phyloP scores from a whole-genome alignment of 2,797 vertebrate genomes.

The Taenioides sp. region DNA sequence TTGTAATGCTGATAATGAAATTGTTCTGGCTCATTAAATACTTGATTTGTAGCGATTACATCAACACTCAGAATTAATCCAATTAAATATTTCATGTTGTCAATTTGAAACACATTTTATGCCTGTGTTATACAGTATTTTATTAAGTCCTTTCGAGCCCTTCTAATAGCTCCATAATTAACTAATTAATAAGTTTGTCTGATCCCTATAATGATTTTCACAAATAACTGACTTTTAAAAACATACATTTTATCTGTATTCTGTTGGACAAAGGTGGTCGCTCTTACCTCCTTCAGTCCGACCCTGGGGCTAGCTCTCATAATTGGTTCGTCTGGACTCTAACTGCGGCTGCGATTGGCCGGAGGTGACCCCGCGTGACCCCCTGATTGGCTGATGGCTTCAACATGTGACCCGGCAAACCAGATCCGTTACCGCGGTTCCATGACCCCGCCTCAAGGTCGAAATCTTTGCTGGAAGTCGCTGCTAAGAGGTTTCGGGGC shows the following conservation, averaged over 20 bases:
- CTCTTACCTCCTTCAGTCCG: conserved; percentile 38
- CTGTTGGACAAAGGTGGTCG: conserved; percentile 10
- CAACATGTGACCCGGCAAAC: conserved; percentile 73
- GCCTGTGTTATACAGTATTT: not conserved
- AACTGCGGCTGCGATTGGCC: conserved; percentile 82
- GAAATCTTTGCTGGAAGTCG: conserved; percentile 57
- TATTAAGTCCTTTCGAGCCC: not conserved
- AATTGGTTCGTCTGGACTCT: conserved; percentile 78
- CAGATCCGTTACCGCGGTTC: conserved; percentile 50
- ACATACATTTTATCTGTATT: not conserved
- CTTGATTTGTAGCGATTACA: conserved; percentile 5
- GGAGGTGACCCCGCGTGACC: conserved; percentile 79
- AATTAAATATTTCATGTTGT: conserved; percentile 6
- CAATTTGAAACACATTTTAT: not conserved
- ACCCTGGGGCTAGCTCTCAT: conserved; percentile 79
- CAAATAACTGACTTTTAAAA: not conserved
- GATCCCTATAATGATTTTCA: not conserved
- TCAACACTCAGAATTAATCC: conserved; percentile 4
- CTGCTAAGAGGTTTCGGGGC: conserved; percentile 52
- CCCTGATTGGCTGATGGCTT: conserved; percentile 77
- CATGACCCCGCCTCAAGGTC: conserved; percentile 67
- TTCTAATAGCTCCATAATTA: not conserved
- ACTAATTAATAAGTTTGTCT: not conserved
- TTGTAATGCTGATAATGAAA: conserved; percentile 1
- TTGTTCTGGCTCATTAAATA: not conserved